These are phyloP conservation scores for Melanotaenia pygmaea DNA, from an alignment of 2,797 vertebrate genomes.

Conservation along the genomic window DNA sequence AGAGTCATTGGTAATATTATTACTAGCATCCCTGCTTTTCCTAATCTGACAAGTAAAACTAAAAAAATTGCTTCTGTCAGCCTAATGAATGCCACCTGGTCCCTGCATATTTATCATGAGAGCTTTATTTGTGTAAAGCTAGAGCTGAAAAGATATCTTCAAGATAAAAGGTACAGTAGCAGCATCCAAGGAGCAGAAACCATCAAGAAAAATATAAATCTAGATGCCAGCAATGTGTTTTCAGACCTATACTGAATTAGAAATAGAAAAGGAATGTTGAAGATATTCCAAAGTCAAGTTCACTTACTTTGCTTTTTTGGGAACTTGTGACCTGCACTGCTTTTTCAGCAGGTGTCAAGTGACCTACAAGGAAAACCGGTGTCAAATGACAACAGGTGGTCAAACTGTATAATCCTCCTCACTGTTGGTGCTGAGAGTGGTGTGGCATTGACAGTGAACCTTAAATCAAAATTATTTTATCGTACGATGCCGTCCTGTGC, in stretches of 20 bases:
- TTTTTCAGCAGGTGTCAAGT: background rate
- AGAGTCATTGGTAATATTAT: background rate
- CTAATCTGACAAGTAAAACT: background rate
- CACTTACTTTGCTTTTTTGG: background rate
- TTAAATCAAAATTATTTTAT: background rate
- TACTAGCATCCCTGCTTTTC: background rate
- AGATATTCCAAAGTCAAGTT: background rate
- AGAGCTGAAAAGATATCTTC: background rate
- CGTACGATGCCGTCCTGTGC: background rate
- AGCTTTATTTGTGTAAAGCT: background rate
- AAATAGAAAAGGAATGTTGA: background rate
- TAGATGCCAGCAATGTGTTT: background rate
- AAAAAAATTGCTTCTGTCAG: background rate
- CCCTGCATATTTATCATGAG: background rate
- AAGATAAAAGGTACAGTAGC: background rate
- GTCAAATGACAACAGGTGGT: background rate
- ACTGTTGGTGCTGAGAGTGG: background rate
- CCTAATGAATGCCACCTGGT: background rate
- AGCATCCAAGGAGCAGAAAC: background rate
- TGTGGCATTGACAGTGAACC: background rate
- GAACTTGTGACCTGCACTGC: background rate
- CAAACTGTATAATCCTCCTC: background rate
- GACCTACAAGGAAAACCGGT: background rate
- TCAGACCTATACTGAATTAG: background rate
- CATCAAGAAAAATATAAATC: background rate